phyloP scores from a whole-genome alignment of 2,797 vertebrate genomes.

The Sebastes minor region DNA sequence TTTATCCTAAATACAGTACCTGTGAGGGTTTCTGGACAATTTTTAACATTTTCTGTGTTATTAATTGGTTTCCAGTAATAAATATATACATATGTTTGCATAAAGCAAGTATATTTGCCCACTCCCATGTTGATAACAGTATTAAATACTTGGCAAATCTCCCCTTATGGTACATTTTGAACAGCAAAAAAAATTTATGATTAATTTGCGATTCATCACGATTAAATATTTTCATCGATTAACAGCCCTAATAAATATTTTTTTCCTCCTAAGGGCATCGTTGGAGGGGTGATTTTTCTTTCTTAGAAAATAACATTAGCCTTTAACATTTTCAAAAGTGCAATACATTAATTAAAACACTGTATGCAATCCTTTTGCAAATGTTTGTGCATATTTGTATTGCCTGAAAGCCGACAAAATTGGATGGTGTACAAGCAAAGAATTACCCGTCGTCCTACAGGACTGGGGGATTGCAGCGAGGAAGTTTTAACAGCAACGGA shows the following conservation, averaged over 20 bases:
- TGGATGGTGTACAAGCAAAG: constrained; percentile 18
- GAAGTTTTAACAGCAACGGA: constrained; percentile 35
- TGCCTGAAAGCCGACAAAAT: constrained; percentile 29
- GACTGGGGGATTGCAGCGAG: constrained; percentile 16
- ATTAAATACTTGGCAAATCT: too few species aligned
- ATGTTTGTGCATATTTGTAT: constrained; percentile 34
- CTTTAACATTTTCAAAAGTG: constrained; percentile 65
- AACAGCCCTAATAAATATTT: neutral
- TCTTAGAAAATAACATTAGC: constrained; percentile 59
- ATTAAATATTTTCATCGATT: too few species aligned
- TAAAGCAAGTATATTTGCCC: too few species aligned
- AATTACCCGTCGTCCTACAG: constrained; percentile 30
- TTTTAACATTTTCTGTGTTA: too few species aligned
- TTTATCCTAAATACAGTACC: too few species aligned
- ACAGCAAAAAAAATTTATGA: too few species aligned
- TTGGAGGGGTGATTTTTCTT: constrained; percentile 44
- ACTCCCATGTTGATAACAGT: too few species aligned
- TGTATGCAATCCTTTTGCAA: constrained; percentile 24
- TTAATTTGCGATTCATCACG: too few species aligned
- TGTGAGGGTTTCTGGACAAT: too few species aligned
- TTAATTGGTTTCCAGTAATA: too few species aligned
- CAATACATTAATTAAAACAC: constrained; percentile 63
- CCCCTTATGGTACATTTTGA: too few species aligned
- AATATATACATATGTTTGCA: too few species aligned
- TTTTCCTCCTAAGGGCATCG: constrained; percentile 13